A percentile compares a stretch with the other conserved stretches of the same genome.
Evolutionary conservation across 2,888 invertebrate genomes (phyloP).

Genomic region (Latrodectus hesperus): DNA sequence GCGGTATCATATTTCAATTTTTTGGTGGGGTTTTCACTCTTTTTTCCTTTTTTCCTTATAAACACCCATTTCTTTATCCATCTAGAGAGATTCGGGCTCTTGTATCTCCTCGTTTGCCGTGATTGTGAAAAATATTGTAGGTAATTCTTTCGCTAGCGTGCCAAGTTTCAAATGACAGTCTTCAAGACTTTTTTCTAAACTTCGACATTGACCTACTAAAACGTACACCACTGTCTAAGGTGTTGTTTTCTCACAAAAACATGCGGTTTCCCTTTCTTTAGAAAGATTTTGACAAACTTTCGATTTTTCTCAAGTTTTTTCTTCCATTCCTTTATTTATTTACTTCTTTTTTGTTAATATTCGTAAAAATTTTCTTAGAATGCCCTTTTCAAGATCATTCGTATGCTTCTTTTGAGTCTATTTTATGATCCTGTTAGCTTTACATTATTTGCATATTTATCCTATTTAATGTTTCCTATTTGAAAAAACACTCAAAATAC

Average conservation of each 20-base stretch:
- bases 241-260: conserved; percentile 51
- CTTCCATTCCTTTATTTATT: not conserved
- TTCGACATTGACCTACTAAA: conserved; percentile 66
- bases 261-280: conserved; percentile 24
- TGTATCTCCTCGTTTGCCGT: conserved; percentile 2
- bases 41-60: conserved; percentile 1
- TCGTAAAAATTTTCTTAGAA: not conserved
- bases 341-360: not conserved
- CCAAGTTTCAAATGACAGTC: conserved; percentile 21
- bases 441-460: too few relatives aligned
- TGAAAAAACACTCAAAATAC: too few relatives aligned
- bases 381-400: too few relatives aligned
- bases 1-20: conserved; percentile 15
- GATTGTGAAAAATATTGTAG: conserved; percentile 1
- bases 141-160: conserved; percentile 5
- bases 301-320: not conserved
- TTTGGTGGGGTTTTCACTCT: not conserved
- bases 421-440: too few relatives aligned
- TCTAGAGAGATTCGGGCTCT: conserved; percentile 1
- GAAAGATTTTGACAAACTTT: conserved; percentile 2
- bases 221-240: not conserved
- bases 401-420: too few relatives aligned
- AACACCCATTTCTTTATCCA: conserved; percentile 1
- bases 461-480: too few relatives aligned
- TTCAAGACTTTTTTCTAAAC: not conserved